Conservation (phyloP, 2,797 vertebrate genomes). For the Spinus pinus region DNA sequence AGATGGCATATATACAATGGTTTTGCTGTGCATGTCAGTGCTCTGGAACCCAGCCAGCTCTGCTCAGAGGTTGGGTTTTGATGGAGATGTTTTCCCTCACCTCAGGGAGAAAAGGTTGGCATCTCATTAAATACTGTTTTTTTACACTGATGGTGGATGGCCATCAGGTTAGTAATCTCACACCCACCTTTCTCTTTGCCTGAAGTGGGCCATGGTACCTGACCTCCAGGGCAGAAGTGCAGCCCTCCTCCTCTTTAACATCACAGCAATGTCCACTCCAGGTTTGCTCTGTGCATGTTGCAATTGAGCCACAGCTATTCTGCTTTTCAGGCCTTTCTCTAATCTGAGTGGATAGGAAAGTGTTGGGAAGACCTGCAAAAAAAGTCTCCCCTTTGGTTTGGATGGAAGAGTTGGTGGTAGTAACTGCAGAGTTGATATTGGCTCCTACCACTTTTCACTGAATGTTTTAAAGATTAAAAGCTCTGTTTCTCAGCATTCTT, state of each 20-base stretch:
- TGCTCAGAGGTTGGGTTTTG: background rate
- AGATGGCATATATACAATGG: background rate
- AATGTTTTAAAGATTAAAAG: background rate
- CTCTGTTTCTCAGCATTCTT: background rate
- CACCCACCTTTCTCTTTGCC: background rate
- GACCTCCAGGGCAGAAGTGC: background rate
- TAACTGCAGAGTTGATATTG: background rate
- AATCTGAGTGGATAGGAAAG: background rate
- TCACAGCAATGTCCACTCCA: accelerated
- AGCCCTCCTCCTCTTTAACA: background rate
- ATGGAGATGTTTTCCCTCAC: background rate
- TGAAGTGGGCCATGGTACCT: accelerated
- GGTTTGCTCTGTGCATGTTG: background rate
- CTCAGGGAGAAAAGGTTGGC: background rate
- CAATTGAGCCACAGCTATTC: background rate
- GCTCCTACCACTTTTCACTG: background rate
- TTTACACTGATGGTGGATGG: background rate
- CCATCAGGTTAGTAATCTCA: background rate
- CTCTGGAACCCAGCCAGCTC: background rate
- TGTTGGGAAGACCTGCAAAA: background rate
- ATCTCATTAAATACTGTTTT: background rate
- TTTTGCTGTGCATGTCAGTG: background rate
- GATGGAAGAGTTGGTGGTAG: background rate
- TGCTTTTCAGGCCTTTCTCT: background rate
- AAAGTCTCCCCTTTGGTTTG: background rate